Evolutionary conservation across 1,140 invertebrate genomes (phyloP).

Genomic region (Augochlora pura): DNA sequence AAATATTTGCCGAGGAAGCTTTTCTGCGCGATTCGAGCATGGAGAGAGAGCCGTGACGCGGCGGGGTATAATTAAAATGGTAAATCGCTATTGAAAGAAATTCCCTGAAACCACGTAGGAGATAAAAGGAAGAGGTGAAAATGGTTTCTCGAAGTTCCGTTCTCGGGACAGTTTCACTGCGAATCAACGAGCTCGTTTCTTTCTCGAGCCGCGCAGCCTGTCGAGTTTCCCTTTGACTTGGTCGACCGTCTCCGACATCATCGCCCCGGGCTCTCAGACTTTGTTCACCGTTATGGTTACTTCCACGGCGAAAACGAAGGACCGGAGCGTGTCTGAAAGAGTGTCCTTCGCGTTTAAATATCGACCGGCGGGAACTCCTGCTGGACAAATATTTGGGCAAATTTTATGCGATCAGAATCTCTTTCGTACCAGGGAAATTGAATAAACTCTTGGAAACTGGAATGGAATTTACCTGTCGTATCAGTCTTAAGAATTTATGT

Average conservation of each 20-base stretch:
- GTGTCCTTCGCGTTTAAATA: slow-evolving; percentile 18
- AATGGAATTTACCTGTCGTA: too few relatives aligned
- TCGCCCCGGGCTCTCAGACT: slow-evolving; percentile 31
- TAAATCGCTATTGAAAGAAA: not conserved
- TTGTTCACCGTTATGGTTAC: slow-evolving; percentile 35
- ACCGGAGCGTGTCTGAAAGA: slow-evolving; percentile 17
- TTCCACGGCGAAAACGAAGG: slow-evolving; percentile 30
- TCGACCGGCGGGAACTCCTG: slow-evolving; percentile 27
- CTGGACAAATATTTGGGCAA: not conserved
- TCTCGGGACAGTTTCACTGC: slow-evolving; percentile 9
- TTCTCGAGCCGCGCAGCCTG: not conserved
- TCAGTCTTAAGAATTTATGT: too few relatives aligned
- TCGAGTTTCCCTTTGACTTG: slow-evolving; percentile 52
- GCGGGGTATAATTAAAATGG: slow-evolving; percentile 13
- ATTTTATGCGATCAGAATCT: not conserved
- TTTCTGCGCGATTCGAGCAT: too few relatives aligned
- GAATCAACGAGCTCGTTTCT: not conserved
- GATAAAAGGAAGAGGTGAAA: not conserved
- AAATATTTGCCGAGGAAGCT: too few relatives aligned
- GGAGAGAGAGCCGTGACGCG: too few relatives aligned
- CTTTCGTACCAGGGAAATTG: not conserved
- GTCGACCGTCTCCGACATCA: slow-evolving; percentile 38
- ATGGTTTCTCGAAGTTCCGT: slow-evolving; percentile 17
- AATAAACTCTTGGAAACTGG: too few relatives aligned
- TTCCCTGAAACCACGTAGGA: not conserved